Percentiles rank a stretch among this genome's conserved stretches.
phyloP scores from a whole-genome alignment of 2,888 invertebrate species.

The Argyresthia albistria region DNA sequence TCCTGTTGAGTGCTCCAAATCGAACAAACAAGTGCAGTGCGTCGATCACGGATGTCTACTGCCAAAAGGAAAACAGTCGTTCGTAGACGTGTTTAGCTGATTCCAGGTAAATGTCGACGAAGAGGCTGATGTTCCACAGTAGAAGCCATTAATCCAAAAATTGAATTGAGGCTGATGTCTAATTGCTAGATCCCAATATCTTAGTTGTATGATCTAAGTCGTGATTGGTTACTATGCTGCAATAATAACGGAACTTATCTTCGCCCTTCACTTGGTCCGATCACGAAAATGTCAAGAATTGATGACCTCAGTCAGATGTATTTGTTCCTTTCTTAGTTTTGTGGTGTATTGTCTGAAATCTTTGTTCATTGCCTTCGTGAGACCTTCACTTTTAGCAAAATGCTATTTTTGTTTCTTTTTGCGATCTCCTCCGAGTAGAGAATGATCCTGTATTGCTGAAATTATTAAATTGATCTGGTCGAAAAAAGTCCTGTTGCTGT shows the following conservation, averaged over 20 bases:
- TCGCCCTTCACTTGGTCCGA: conserved; percentile 51
- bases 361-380: neutral
- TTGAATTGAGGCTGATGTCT: neutral
- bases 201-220: conserved; percentile 4
- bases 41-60: conserved; percentile 67
- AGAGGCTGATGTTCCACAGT: too few species aligned
- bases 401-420: too few species aligned
- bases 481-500: too few species aligned
- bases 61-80: conserved; percentile 51
- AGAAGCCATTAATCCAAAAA: too few species aligned
- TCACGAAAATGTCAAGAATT: conserved; percentile 50
- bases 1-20: conserved; percentile 15
- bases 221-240: conserved; percentile 12
- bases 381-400: too few species aligned
- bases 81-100: conserved; percentile 19
- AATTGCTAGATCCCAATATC: conserved; percentile 3
- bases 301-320: conserved; percentile 49
- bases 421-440: too few species aligned
- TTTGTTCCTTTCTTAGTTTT: conserved; percentile 27
- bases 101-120: conserved; percentile 39
- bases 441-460: too few species aligned
- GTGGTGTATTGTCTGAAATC: conserved; percentile 11
- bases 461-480: too few species aligned
- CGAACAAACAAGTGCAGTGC: conserved; percentile 54
- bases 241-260: conserved; percentile 20